These are phyloP conservation scores for Aleiodes alternator DNA, from an alignment of 2,888 invertebrate genomes.

Conservation along the genomic window DNA sequence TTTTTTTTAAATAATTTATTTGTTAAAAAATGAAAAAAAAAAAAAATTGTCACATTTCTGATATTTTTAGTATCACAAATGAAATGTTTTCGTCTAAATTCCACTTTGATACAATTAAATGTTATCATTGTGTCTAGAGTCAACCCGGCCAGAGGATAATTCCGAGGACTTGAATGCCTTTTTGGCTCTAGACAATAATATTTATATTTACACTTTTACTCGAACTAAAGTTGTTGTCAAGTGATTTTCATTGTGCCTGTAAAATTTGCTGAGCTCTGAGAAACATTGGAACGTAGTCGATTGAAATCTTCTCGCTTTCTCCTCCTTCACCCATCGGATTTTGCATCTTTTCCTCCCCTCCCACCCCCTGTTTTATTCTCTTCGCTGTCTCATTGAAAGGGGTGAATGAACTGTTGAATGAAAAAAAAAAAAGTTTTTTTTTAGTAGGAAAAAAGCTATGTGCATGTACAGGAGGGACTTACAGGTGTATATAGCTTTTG, in stretches of 20 bases:
- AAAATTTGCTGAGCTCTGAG: neutral
- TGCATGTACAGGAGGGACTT: neutral
- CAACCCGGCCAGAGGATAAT: too few species aligned
- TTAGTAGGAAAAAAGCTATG: neutral
- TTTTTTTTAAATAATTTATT: too few species aligned
- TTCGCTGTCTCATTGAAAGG: constrained; percentile 1
- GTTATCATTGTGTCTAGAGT: too few species aligned
- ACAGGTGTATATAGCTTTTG: too few species aligned
- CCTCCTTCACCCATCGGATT: neutral
- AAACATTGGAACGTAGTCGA: neutral
- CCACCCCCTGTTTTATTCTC: neutral
- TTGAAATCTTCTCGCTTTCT: neutral
- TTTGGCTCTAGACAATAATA: too few species aligned
- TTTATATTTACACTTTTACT: neutral
- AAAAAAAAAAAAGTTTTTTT: neutral
- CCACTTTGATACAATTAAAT: too few species aligned
- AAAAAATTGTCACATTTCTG: too few species aligned
- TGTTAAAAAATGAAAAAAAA: too few species aligned
- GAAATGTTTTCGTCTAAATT: too few species aligned
- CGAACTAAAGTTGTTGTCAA: neutral
- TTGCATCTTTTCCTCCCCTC: neutral
- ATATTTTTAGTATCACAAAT: too few species aligned
- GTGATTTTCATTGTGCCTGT: neutral
- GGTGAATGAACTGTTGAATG: constrained; percentile 10
- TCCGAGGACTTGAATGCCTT: too few species aligned